Evolutionary conservation across 2,888 invertebrate species (phyloP), one percentile per base, ranked within the genome.

Genomic region (Dolomedes plantarius): DNA sequence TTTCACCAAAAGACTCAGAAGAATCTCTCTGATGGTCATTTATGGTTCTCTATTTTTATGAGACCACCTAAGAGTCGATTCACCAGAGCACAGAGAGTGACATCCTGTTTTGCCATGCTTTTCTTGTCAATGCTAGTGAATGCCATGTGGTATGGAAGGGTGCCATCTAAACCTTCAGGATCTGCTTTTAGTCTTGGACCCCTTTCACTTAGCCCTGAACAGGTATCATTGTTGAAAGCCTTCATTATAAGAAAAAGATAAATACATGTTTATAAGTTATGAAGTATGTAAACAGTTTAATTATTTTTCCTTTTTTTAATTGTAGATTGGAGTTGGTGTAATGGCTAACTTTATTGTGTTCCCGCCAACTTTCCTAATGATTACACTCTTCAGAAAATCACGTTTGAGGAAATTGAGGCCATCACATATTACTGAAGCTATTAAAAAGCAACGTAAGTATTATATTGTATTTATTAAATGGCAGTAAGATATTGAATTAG

Each of bases 1-100:
- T 93, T 93, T 89, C 89, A 91, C 1, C 90, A 91, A 81, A 90
- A 90, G 41, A 90, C 91, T 6, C 90, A 90, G 46, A 91, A 91
- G 88, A 91, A 92, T 75, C 89, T 93, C 1, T 90, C 91, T 16
- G 93, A 93, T 87, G 92, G 92, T 3, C 93, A 93, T 89, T 89
- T 93, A 65, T 93, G 93, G 93, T 92, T 93, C 89, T 93, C 93
- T 0, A 91, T 93, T 6, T 91, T 93, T 83, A 90, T 92, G 39
- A 90, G 93, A 27, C 92, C 93, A 3, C 92, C 92, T 0, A 90
- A 91, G 68, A 92, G 92, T 72, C 90, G 92, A 27, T 93, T 92
- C 89, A 92, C 92, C 0, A 89, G 92, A 74, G 64, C 91, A 9
- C 92, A 92, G 89, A 90, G 93, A 13, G 91, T 93, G 6, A 91